These are phyloP conservation scores for Zaprionus lineosus DNA, from an alignment of 2,888 invertebrate genomes.

Conservation along the genomic window DNA sequence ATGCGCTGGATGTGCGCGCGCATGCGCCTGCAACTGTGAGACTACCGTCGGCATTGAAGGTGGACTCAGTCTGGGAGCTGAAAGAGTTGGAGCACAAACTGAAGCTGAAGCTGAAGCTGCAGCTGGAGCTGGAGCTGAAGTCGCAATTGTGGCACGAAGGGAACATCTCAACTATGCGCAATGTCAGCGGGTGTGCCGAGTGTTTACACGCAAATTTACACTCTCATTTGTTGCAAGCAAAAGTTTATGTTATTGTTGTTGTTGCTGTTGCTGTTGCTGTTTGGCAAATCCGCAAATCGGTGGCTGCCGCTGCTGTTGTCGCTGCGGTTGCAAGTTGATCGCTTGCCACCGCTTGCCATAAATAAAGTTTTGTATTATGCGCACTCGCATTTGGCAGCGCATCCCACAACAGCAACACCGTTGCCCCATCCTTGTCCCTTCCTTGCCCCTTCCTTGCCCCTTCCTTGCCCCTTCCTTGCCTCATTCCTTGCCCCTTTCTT, in stretches of 20 bases:
- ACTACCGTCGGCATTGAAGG: slow-evolving; percentile 32
- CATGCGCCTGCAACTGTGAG: slow-evolving; percentile 55
- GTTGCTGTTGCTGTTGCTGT: slow-evolving; percentile 50
- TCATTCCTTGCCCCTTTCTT: too few species aligned
- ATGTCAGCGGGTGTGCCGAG: slow-evolving; percentile 83
- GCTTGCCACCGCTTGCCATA: slow-evolving; percentile 63
- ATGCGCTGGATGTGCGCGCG: slow-evolving; percentile 72
- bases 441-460: too few species aligned
- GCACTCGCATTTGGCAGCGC: slow-evolving; percentile 73
- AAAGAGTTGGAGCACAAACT: not conserved
- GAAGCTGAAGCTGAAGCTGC: not conserved
- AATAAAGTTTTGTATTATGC: slow-evolving; percentile 76
- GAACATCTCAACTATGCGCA: slow-evolving; percentile 67
- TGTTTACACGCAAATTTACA: slow-evolving; percentile 84
- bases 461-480: too few species aligned
- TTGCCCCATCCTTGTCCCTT: slow-evolving; percentile 10
- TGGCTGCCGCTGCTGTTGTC: slow-evolving; percentile 51
- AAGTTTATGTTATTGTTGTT: slow-evolving; percentile 58
- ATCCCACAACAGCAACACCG: slow-evolving; percentile 68
- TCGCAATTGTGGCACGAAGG: slow-evolving; percentile 32
- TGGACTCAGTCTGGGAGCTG: not conserved
- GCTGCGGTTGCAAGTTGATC: slow-evolving; percentile 47
- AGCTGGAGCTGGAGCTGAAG: slow-evolving; percentile 17
- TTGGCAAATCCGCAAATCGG: slow-evolving; percentile 47
- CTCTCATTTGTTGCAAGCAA: slow-evolving; percentile 80